A percentile compares a stretch with the other conserved stretches of the same genome.
These are phyloP conservation scores for Porphyrio hochstetteri DNA, from an alignment of 2,113 vertebrate genomes.

Conservation along the genomic window DNA sequence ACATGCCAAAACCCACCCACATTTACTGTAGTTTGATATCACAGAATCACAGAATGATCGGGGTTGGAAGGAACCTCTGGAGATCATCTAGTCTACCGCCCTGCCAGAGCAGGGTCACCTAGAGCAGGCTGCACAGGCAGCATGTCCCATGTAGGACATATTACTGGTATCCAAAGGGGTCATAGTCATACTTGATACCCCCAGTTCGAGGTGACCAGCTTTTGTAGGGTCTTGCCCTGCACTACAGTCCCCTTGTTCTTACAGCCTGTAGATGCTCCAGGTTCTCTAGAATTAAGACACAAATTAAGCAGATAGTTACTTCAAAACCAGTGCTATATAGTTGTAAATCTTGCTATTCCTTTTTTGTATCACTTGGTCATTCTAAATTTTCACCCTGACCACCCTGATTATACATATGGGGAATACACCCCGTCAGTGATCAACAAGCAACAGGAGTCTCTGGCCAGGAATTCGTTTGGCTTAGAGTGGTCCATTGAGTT, in stretches of 20 bases:
- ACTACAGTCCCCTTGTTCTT: neutral
- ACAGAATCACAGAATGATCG: too few species aligned
- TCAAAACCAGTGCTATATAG: neutral
- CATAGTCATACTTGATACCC: neutral
- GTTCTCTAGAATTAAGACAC: neutral
- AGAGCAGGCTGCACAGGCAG: too few species aligned
- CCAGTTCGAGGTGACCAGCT: neutral
- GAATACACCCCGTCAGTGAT: accelerated
- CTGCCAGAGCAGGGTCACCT: too few species aligned
- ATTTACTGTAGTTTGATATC: neutral
- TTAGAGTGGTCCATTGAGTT: neutral
- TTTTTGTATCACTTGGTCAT: neutral
- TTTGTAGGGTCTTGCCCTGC: neutral
- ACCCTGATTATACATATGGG: neutral
- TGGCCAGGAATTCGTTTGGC: neutral
- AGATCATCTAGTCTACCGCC: too few species aligned
- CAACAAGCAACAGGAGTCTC: neutral
- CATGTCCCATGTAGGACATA: too few species aligned
- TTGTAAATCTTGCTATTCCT: neutral
- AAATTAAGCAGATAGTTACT: neutral
- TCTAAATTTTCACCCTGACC: neutral
- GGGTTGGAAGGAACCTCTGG: too few species aligned
- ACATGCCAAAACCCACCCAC: neutral
- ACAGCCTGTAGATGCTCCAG: neutral
- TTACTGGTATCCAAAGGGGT: neutral